Evolutionary conservation across 2,113 vertebrate genomes (phyloP), one percentile per base, ranked within the genome.

Genomic region (Dascyllus trimaculatus): DNA sequence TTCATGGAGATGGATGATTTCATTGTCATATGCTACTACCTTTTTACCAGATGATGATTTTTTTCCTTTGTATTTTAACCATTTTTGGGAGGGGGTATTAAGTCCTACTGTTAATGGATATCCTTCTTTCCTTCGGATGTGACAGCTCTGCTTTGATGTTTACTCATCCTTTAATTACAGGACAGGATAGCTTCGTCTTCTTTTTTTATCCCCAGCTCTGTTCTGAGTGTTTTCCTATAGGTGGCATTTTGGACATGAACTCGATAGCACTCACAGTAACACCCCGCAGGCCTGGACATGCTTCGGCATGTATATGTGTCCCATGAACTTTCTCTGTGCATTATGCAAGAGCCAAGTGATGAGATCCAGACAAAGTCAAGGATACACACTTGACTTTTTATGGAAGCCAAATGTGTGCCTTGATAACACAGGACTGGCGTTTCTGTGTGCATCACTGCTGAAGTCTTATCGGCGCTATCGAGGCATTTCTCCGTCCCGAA

Each of bases 161-260:
- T 80, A 11, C 77, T 86, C 66, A 88, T 93, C 78, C 85, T 88
- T 85, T 91, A 88, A 90, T 89, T 85, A 89, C 14, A 81, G 78
- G 54, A 80, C 67, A 58, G 74, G 75, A 86, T 87, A 85, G 80
- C 84, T 84, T 88, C 75, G 81, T 83, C 61, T 78, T 71, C 9
- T 11, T 15, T 15, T 69, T 64, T 58, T 29, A 14, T 11, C 49
- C 53, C 1, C 2, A 53, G 62, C 58, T n/a, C 62, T 29, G 53
- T 48, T 65, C 61, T 0, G 24, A 68, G 57, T 52, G 18, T 80
- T 80, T 88, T 84, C 7, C 61, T 86, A 43, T 43, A 72, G 68
- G 75, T 86, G 88, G 86, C 82, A 75, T 87, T 85, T 85, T 88
- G 88, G 81, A 88, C 80, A 64, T 62, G 75, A 85, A 91, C 66